These are phyloP conservation scores for Dysmachus trigonus DNA, from an alignment of 2,888 invertebrate species.

Conservation along the genomic window DNA sequence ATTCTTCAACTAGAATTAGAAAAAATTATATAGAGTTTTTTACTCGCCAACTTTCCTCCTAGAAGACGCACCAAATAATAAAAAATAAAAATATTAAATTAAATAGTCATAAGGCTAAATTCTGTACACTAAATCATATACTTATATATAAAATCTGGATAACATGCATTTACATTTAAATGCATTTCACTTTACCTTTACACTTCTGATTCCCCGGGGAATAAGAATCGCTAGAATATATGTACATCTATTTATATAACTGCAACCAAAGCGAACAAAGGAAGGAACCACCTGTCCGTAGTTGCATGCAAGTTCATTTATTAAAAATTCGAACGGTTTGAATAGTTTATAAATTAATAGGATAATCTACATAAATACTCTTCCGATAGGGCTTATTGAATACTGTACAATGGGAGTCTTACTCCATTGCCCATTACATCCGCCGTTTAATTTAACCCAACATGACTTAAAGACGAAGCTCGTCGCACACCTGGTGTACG, in stretches of 20 bases:
- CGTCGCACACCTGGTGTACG: background rate
- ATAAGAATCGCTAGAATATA: background rate
- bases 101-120: too few species aligned
- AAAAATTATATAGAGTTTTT: too few species aligned
- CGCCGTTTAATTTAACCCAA: background rate
- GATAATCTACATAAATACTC: background rate
- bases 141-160: too few species aligned
- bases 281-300: background rate
- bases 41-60: too few species aligned
- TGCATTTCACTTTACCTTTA: background rate
- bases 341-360: conserved; percentile 1
- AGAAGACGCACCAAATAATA: too few species aligned
- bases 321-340: background rate
- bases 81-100: too few species aligned
- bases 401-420: background rate
- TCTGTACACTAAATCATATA: too few species aligned
- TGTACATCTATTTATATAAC: background rate
- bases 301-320: background rate
- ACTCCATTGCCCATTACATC: background rate
- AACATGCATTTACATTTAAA: background rate
- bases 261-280: background rate
- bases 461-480: background rate
- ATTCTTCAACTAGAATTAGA: too few species aligned
- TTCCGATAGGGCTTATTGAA: background rate
- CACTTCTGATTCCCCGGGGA: background rate